Conservation (phyloP, 2,888 invertebrate species). For the Mongoloraphidia duomilia region DNA sequence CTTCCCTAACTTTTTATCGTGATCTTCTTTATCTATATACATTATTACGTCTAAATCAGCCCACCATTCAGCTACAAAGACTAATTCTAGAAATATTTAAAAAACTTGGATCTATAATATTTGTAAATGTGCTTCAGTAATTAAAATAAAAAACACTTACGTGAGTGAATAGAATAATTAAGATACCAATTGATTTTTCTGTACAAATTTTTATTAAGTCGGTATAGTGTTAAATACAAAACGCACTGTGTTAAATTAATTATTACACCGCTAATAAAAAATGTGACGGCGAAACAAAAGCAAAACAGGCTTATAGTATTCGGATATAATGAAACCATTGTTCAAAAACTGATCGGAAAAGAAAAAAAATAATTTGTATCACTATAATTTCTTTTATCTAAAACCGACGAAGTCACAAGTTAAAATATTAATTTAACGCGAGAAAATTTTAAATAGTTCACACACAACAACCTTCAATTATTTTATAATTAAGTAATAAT, state of each 20-base stretch:
- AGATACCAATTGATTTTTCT: constrained; percentile 72
- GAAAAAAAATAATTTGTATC: no score
- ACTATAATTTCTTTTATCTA: no score
- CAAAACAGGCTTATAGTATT: no score
- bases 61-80: constrained; percentile 85
- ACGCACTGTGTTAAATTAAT: constrained; percentile 60
- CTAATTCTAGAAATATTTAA: constrained; percentile 48
- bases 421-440: no score
- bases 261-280: constrained; percentile 63
- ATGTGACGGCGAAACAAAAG: constrained; percentile 59
- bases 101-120: constrained; percentile 11
- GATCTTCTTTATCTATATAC: constrained; percentile 58
- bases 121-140: not conserved
- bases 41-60: constrained; percentile 52
- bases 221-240: constrained; percentile 56
- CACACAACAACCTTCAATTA: no score
- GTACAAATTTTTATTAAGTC: constrained; percentile 56
- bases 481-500: no score
- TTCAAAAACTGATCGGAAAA: no score
- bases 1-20: constrained; percentile 58
- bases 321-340: no score
- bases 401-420: no score
- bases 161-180: constrained; percentile 68
- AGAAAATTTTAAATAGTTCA: no score
- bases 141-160: constrained; percentile 43